A percentile compares a stretch with the other conserved stretches of the same genome.
Evolutionary conservation across 1,140 invertebrate genomes (phyloP).

Genomic region (Cotesia vestalis): DNA sequence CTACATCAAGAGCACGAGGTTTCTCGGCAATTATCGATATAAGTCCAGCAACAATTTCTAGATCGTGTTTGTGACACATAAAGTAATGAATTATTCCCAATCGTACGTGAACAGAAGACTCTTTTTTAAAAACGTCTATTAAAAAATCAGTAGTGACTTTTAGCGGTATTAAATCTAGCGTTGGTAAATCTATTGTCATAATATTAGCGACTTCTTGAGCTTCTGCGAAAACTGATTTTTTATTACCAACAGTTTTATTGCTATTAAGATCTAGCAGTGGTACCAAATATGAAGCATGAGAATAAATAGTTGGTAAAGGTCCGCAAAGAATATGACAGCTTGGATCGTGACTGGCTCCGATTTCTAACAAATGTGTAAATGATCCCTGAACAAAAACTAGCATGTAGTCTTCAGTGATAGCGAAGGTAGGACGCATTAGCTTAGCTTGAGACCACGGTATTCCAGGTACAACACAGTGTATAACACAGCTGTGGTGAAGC

Average conservation of each 20-base stretch:
- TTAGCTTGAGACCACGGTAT: slow-evolving; percentile 80
- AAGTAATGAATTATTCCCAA: slow-evolving; percentile 83
- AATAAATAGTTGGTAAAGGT: slow-evolving; percentile 66
- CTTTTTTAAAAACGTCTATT: slow-evolving; percentile 74
- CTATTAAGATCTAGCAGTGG: slow-evolving; percentile 64
- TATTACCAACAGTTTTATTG: not conserved
- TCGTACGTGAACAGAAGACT: slow-evolving; percentile 73
- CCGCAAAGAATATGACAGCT: slow-evolving; percentile 79
- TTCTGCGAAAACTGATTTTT: not conserved
- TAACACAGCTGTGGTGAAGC: slow-evolving; percentile 82
- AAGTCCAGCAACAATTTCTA: slow-evolving; percentile 74
- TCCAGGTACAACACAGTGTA: slow-evolving; percentile 82
- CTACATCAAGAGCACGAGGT: slow-evolving; percentile 65
- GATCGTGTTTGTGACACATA: slow-evolving; percentile 76
- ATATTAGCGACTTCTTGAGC: slow-evolving; percentile 41
- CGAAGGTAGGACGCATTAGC: slow-evolving; percentile 77
- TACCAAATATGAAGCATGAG: slow-evolving; percentile 71
- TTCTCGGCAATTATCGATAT: slow-evolving; percentile 65
- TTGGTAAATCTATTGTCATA: slow-evolving; percentile 72
- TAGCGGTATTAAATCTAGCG: slow-evolving; percentile 75
- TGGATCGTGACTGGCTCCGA: slow-evolving; percentile 81
- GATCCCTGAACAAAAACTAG: slow-evolving; percentile 80
- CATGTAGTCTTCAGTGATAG: slow-evolving; percentile 78
- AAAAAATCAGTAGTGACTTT: slow-evolving; percentile 71
- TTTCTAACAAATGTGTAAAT: slow-evolving; percentile 82